A percentile compares a stretch with the other conserved stretches of the same genome.
Conservation (phyloP, 2,888 invertebrate species). For the Agriopis aurantiaria region DNA sequence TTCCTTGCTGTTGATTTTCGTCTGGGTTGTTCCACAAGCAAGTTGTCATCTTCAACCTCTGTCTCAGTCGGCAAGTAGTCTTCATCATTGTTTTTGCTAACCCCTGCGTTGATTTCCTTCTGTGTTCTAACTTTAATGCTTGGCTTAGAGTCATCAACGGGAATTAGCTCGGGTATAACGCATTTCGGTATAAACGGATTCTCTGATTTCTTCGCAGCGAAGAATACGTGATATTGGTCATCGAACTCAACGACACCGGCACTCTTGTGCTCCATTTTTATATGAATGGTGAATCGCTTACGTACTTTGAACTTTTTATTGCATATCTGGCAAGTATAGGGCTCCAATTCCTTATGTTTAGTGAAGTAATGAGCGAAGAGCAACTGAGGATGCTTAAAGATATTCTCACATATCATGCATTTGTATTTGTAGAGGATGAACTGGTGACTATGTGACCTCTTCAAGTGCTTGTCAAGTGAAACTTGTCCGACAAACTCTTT, state of each 20-base stretch:
- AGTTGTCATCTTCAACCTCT: slow-evolving; percentile 20
- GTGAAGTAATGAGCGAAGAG: slow-evolving; percentile 72
- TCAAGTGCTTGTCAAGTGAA: slow-evolving; percentile 65
- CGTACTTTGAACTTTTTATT: slow-evolving; percentile 63
- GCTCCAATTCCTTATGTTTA: slow-evolving; percentile 66
- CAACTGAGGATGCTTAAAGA: slow-evolving; percentile 72
- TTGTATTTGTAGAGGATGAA: slow-evolving; percentile 71
- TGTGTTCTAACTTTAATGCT: slow-evolving; percentile 8
- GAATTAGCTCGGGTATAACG: slow-evolving; percentile 36
- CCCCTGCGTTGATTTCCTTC: not conserved
- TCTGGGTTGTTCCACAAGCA: slow-evolving; percentile 47
- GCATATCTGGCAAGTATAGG: slow-evolving; percentile 75
- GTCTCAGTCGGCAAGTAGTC: slow-evolving; percentile 11
- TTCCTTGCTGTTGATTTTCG: slow-evolving; percentile 32
- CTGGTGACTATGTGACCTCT: slow-evolving; percentile 57
- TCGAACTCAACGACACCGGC: slow-evolving; percentile 75
- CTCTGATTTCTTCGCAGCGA: slow-evolving; percentile 67
- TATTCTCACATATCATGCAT: slow-evolving; percentile 63
- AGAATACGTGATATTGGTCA: slow-evolving; percentile 72
- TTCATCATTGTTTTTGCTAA: not conserved
- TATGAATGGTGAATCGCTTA: slow-evolving; percentile 73
- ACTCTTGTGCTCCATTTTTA: slow-evolving; percentile 71
- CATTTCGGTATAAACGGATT: slow-evolving; percentile 59
- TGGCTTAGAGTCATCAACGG: slow-evolving; percentile 2
- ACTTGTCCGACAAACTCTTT: slow-evolving; percentile 64